These are phyloP conservation scores for Tupaia tana DNA, from an alignment of 2,113 vertebrate genomes.

Conservation along the genomic window DNA sequence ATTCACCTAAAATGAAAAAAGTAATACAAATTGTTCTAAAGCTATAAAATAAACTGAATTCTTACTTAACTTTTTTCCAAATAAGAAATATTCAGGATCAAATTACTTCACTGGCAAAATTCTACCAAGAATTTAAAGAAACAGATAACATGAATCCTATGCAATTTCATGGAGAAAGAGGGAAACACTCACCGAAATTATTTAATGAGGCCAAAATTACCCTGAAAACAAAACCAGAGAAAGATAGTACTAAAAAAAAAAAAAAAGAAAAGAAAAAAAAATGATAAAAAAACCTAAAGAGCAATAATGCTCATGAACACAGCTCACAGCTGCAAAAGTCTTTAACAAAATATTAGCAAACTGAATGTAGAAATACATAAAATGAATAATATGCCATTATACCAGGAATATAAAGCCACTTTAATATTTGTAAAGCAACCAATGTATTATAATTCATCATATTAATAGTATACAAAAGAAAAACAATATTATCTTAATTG, in stretches of 20 bases:
- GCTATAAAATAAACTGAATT: background rate
- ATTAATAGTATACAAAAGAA: background rate
- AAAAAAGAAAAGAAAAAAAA: background rate
- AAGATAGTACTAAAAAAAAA: background rate
- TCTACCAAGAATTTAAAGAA: background rate
- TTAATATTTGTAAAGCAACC: background rate
- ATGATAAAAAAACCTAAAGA: background rate
- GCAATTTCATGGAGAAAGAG: background rate
- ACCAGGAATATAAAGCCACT: background rate
- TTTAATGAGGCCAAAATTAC: background rate
- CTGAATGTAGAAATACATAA: background rate
- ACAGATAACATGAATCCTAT: background rate
- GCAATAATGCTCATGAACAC: background rate
- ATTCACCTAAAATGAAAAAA: background rate
- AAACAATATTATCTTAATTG: background rate
- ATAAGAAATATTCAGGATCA: slow-evolving; percentile 1
- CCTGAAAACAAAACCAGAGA: background rate
- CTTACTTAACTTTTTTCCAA: background rate
- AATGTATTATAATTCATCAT: background rate
- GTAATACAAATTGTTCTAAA: background rate
- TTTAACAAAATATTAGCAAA: background rate
- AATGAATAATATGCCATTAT: background rate
- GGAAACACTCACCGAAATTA: background rate
- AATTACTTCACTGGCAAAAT: background rate
- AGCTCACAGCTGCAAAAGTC: background rate